Percentiles rank a stretch among this genome's conserved stretches.
These are phyloP conservation scores for Penaeus vannamei DNA, from an alignment of 1,140 invertebrate genomes.

Conservation along the genomic window DNA sequence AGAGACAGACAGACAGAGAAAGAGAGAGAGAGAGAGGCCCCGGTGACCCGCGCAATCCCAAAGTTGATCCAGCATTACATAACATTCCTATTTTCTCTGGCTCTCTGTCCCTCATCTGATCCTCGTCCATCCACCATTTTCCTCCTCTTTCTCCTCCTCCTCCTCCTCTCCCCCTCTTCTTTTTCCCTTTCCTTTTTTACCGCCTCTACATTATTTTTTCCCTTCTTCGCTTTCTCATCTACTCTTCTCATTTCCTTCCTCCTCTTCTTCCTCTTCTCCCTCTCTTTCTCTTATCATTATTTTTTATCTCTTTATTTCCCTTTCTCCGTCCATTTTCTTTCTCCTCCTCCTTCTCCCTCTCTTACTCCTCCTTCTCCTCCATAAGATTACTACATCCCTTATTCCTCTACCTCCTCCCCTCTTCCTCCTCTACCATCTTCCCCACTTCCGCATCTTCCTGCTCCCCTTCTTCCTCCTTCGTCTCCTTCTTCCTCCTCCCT, in stretches of 20 bases:
- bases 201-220: background rate
- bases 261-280: background rate
- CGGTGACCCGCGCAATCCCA: too few species aligned
- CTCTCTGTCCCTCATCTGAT: background rate
- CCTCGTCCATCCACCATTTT: background rate
- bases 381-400: too few species aligned
- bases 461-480: background rate
- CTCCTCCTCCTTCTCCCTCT: background rate
- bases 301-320: background rate
- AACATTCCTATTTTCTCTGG: background rate
- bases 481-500: background rate
- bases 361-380: background rate
- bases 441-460: background rate
- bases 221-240: background rate
- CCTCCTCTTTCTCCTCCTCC: background rate
- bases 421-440: background rate
- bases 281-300: background rate
- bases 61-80: too few species aligned
- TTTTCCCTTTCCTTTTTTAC: too few species aligned
- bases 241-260: too few species aligned
- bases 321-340: constrained; percentile 22
- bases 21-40: background rate
- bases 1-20: background rate
- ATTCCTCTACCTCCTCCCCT: background rate
- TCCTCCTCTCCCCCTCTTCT: background rate